These are phyloP conservation scores for Macrotis lagotis DNA, from an alignment of 2,113 vertebrate species.

Conservation along the genomic window DNA sequence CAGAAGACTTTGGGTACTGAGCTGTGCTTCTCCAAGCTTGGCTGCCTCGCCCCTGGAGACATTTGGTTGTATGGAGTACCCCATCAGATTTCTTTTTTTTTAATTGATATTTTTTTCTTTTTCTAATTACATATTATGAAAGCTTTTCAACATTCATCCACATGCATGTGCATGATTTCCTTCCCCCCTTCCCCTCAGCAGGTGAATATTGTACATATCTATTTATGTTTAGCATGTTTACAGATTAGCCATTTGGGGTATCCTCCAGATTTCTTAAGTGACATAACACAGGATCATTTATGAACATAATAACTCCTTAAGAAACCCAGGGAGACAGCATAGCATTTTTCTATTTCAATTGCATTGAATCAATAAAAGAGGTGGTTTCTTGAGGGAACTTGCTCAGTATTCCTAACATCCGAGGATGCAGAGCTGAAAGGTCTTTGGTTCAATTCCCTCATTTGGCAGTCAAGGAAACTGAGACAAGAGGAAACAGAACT, in stretches of 20 bases:
- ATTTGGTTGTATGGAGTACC: constrained; percentile 31
- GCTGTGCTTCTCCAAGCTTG: not conserved
- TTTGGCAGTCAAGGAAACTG: not conserved
- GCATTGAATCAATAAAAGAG: constrained; percentile 39
- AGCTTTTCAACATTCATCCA: too few species aligned
- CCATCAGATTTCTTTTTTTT: constrained; percentile 42
- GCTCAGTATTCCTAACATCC: not conserved
- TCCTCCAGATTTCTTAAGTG: constrained; percentile 34
- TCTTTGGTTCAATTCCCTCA: not conserved
- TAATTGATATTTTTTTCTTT: too few species aligned
- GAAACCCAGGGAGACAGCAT: not conserved
- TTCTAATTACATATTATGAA: too few species aligned
- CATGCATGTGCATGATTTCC: too few species aligned
- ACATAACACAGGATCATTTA: not conserved
- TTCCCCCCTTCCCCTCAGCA: too few species aligned
- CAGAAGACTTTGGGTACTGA: not conserved
- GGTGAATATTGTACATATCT: too few species aligned
- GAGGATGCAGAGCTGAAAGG: not conserved
- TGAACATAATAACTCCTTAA: constrained; percentile 26
- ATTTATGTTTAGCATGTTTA: too few species aligned
- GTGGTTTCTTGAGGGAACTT: not conserved
- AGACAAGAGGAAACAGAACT: not conserved
- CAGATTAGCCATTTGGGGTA: too few species aligned
- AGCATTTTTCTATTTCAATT: constrained; percentile 45
- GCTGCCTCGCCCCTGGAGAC: constrained; percentile 24